These are phyloP conservation scores for Monopis laevigella DNA, from an alignment of 2,888 invertebrate species.

Conservation along the genomic window DNA sequence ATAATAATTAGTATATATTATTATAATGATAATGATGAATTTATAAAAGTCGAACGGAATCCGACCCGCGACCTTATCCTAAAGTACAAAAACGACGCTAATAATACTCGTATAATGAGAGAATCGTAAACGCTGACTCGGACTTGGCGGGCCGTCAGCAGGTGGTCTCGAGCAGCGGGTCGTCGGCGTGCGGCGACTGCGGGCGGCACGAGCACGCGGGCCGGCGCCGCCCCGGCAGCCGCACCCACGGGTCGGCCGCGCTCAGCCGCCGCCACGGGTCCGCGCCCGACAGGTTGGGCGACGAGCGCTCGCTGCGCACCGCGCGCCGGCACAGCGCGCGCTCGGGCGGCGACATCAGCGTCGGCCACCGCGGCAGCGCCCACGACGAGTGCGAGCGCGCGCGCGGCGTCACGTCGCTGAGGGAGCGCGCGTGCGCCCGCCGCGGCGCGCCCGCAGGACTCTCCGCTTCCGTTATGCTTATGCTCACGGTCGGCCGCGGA, in stretches of 20 bases:
- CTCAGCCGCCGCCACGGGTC: constrained; percentile 50
- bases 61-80: constrained; percentile 55
- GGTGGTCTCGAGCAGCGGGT: constrained; percentile 55
- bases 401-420: constrained; percentile 53
- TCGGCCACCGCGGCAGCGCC: constrained; percentile 27
- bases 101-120: constrained; percentile 51
- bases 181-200: constrained; percentile 22
- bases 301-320: constrained; percentile 40
- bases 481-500: constrained; percentile 45
- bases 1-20: constrained; percentile 4
- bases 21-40: constrained; percentile 40
- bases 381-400: constrained; percentile 46
- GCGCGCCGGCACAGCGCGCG: constrained; percentile 16
- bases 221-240: constrained; percentile 33
- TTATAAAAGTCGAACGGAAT: too few species aligned
- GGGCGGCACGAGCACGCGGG: constrained; percentile 10
- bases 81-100: constrained; percentile 60
- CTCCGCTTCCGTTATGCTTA: constrained; percentile 53
- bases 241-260: constrained; percentile 36
- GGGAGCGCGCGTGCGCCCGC: constrained; percentile 54
- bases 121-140: constrained; percentile 17
- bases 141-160: constrained; percentile 27
- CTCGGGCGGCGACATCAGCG: constrained; percentile 17
- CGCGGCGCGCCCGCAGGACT: constrained; percentile 47
- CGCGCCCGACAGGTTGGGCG: constrained; percentile 34